phyloP scores from a whole-genome alignment of 2,888 invertebrate genomes.

The Rosalia funebris region DNA sequence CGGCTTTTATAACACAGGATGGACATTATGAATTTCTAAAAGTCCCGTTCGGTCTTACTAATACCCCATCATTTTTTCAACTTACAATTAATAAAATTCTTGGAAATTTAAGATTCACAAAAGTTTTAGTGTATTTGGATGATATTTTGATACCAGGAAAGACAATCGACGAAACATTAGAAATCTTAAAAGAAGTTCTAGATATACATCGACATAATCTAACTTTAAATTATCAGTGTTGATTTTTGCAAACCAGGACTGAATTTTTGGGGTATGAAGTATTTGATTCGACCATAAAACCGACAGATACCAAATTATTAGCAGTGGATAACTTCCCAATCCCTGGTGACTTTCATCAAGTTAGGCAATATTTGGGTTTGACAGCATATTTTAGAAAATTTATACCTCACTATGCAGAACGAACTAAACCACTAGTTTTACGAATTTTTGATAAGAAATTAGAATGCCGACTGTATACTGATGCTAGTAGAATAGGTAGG shows the following conservation, averaged over 20 bases:
- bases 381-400: conserved; percentile 1
- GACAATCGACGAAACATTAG: not conserved
- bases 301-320: not conserved
- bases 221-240: conserved; percentile 11
- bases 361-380: not conserved
- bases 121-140: not conserved
- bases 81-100: not conserved
- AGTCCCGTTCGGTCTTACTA: not conserved
- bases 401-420: conserved; percentile 1
- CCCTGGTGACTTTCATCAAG: conserved; percentile 4
- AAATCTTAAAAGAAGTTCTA: not conserved
- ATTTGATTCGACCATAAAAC: conserved; percentile 24
- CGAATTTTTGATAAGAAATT: conserved; percentile 1
- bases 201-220: conserved; percentile 1
- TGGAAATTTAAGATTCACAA: not conserved
- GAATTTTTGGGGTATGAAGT: conserved; percentile 14
- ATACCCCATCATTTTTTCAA: not conserved
- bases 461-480: conserved; percentile 4
- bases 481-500: conserved; percentile 2
- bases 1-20: not conserved
- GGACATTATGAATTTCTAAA: not conserved
- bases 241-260: conserved; percentile 1
- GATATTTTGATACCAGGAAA: not conserved
- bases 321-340: conserved; percentile 3
- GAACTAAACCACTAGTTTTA: conserved; percentile 1